Percentiles rank a stretch among this genome's conserved stretches.
phyloP scores from a whole-genome alignment of 2,888 invertebrate species.

The Belgica antarctica region DNA sequence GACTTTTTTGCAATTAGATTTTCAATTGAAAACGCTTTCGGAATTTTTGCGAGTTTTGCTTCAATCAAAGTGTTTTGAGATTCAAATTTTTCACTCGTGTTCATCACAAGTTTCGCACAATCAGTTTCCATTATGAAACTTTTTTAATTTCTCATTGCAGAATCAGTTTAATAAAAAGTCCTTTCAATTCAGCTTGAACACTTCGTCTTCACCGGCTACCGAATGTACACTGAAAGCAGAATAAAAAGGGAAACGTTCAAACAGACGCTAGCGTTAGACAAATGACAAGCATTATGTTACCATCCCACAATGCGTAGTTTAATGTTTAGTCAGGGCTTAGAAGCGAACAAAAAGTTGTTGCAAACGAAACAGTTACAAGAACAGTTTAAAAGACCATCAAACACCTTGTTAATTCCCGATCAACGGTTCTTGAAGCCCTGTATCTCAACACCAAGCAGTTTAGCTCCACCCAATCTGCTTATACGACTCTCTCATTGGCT shows the following conservation, averaged over 20 bases:
- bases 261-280: constrained; percentile 24
- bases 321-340: constrained; percentile 25
- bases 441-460: not conserved
- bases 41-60: constrained; percentile 50
- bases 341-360: not conserved
- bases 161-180: not conserved
- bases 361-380: too few species aligned
- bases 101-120: constrained; percentile 13
- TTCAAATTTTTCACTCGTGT: not conserved
- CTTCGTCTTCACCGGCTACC: constrained; percentile 23
- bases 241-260: constrained; percentile 24
- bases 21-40: constrained; percentile 55
- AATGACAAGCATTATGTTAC: constrained; percentile 42
- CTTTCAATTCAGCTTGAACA: not conserved
- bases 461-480: not conserved
- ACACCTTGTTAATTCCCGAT: not conserved
- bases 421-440: not conserved
- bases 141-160: not conserved
- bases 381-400: too few species aligned
- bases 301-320: constrained; percentile 31
- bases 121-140: constrained; percentile 30
- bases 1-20: constrained; percentile 51
- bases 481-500: not conserved
- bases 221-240: constrained; percentile 40
- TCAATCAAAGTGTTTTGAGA: constrained; percentile 39